These are phyloP conservation scores for Troilus luridus DNA, from an alignment of 2,888 invertebrate species.

Conservation along the genomic window DNA sequence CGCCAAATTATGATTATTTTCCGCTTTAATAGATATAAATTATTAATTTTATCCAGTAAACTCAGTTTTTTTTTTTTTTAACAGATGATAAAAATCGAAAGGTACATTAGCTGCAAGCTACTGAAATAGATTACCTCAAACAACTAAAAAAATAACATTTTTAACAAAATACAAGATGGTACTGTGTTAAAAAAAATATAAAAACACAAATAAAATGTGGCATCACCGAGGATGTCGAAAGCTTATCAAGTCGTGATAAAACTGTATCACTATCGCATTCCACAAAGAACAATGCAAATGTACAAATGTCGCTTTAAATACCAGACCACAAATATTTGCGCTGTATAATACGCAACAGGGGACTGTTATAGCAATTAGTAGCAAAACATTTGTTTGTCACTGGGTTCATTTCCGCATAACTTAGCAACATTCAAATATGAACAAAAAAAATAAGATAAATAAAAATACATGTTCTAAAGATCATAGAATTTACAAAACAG, in stretches of 20 bases:
- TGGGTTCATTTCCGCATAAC: not conserved
- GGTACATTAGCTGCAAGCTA: too few relatives aligned
- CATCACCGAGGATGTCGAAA: not conserved
- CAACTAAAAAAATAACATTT: not conserved
- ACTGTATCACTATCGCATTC: slow-evolving; percentile 4
- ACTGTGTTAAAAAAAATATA: not conserved
- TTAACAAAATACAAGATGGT: not conserved
- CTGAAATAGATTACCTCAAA: too few relatives aligned
- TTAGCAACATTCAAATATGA: not conserved
- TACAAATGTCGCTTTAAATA: not conserved
- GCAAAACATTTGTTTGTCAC: not conserved
- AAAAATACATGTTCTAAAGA: not conserved
- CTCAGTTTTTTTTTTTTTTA: too few relatives aligned
- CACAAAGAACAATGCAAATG: slow-evolving; percentile 22
- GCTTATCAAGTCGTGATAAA: slow-evolving; percentile 7
- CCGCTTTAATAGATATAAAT: too few relatives aligned
- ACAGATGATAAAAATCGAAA: too few relatives aligned
- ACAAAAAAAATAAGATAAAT: not conserved
- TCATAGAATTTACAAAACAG: not conserved
- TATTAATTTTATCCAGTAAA: too few relatives aligned
- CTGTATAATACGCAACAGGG: not conserved
- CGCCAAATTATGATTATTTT: too few relatives aligned
- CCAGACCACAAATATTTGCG: slow-evolving; percentile 23
- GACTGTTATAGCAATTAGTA: not conserved
- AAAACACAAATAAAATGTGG: not conserved